phyloP scores from a whole-genome alignment of 1,140 invertebrate genomes.

The Pollicipes pollicipes region DNA sequence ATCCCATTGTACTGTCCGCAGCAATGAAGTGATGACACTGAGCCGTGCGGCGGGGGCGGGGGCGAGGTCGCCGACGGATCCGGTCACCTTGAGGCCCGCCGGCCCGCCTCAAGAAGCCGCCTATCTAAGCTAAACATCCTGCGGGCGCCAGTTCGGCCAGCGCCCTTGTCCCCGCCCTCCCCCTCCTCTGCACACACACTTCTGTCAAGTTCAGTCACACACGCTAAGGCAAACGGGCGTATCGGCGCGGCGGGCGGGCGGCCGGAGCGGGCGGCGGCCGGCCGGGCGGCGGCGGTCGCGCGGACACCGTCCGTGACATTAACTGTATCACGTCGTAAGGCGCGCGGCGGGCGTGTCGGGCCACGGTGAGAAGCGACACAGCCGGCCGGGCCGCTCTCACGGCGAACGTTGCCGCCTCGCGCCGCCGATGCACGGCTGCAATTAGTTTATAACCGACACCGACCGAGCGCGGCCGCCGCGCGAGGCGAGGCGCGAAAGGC shows the following conservation, averaged over 20 bases:
- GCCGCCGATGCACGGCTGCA: background rate
- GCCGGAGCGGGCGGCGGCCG: too few species aligned
- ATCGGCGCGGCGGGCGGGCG: background rate
- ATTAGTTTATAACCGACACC: background rate
- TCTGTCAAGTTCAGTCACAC: background rate
- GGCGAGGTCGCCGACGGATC: too few species aligned
- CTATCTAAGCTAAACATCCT: background rate
- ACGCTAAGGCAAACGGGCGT: background rate
- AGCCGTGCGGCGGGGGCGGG: too few species aligned
- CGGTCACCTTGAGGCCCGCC: background rate
- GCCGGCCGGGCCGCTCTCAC: background rate
- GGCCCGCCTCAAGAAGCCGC: background rate
- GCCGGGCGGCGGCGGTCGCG: too few species aligned
- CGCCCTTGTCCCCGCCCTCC: background rate
- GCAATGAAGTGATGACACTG: background rate
- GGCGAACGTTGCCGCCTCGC: background rate
- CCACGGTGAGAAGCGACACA: background rate
- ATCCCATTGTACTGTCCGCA: background rate
- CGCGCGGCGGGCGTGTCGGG: too few species aligned
- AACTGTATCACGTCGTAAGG: slow-evolving; percentile 1
- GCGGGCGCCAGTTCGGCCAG: too few species aligned
- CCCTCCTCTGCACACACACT: background rate
- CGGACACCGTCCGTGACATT: background rate
- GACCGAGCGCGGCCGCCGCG: too few species aligned
- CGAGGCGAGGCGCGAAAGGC: too few species aligned